Evolutionary conservation across 2,888 invertebrate species (phyloP), one percentile per base, ranked within the genome.

Genomic region (Dioctria rufipes): DNA sequence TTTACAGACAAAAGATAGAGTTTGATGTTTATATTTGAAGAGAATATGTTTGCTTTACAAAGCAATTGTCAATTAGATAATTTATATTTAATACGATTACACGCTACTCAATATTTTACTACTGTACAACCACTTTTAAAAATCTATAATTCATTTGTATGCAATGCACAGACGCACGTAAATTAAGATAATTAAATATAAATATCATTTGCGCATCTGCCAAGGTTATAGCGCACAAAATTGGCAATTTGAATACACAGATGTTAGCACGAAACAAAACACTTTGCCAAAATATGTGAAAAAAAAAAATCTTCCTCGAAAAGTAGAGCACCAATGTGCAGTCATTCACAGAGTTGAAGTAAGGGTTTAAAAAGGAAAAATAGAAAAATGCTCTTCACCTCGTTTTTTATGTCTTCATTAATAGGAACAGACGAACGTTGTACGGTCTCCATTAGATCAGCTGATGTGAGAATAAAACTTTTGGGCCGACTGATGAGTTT

Each of bases 401-500:
- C 78, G 42, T 46, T 78, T 40, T 49, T 63, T 63, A 9, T 6
- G 8, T 49, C 13, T 40, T 78, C 13, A 78, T 49, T 46, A 69
- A 4, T 49, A 51, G 54, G 54, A 54, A 37, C 37, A 4, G 51
- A 49, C 51, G 39, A 5, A 25, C 25, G 25, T n/a, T 66, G 66
- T 13, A n/a, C n/a, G 5, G 5, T 66, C 4, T 66, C 78, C 65
- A 82, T 81, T 83, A 81, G 81, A 75, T 84, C 83, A 80, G 82
- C 83, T 81, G 81, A 84, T 78, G 85, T 40, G 11, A 25, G 67
- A 54, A 84, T 83, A 81, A 86, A 84, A 85, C 87, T 88, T 79
- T 85, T 86, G 61, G 88, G 86, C 63, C 88, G 86, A 83, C 87
- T 87, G 75, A 89, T 87, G 25, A 89, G 83, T 84, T 87, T 88